phyloP scores from a whole-genome alignment of 1,140 invertebrate genomes.

The Rhyacophila brunnea region DNA sequence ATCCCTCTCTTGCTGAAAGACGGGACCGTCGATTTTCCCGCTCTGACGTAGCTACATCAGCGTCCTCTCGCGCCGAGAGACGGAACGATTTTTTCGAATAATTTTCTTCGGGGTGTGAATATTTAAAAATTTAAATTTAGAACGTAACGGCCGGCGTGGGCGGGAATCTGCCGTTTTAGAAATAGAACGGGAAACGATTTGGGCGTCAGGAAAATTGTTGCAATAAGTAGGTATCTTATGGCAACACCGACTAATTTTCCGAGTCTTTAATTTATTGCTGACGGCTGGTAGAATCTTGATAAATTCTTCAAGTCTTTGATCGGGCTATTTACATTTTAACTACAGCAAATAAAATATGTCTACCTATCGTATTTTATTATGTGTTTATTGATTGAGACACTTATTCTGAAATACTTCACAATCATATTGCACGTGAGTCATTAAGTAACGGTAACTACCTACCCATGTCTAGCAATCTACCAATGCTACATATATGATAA shows the following conservation, averaged over 20 bases:
- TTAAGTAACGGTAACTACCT: no score
- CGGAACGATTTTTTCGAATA: slow-evolving; percentile 17
- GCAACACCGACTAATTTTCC: background rate
- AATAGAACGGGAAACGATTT: slow-evolving; percentile 17
- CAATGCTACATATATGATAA: no score
- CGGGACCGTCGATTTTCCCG: slow-evolving; percentile 2
- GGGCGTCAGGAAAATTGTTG: background rate
- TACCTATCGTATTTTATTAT: no score
- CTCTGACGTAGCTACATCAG: no score
- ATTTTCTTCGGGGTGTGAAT: slow-evolving; percentile 7
- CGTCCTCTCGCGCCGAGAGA: slow-evolving; percentile 1
- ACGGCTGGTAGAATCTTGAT: background rate
- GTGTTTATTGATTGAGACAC: no score
- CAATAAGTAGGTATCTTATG: background rate
- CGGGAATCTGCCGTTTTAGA: slow-evolving; percentile 12
- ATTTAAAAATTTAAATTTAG: slow-evolving; percentile 13
- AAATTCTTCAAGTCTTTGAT: background rate
- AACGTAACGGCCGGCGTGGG: slow-evolving; percentile 20
- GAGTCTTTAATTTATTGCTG: background rate
- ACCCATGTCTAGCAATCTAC: no score
- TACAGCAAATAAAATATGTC: background rate
- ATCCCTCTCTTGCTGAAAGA: background rate
- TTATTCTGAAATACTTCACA: no score
- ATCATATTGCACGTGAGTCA: no score
- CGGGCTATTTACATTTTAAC: background rate